phyloP scores from a whole-genome alignment of 2,888 invertebrate genomes.

The Cosmia pyralina region DNA sequence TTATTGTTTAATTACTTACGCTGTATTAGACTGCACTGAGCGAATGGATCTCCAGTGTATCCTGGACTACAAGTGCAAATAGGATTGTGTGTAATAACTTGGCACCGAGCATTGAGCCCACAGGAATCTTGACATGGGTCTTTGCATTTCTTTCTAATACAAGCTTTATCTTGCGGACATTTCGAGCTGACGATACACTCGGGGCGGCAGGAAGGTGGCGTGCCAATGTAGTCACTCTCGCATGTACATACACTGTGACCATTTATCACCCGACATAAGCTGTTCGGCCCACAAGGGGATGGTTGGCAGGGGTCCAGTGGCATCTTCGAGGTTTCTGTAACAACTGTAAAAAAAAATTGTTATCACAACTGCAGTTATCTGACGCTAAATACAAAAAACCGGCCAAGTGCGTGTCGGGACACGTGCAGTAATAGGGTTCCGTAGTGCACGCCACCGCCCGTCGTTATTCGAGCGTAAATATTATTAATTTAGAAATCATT shows the following conservation, averaged over 20 bases:
- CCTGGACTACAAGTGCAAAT: constrained; percentile 95
- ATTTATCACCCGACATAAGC: constrained; percentile 93
- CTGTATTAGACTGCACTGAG: constrained; percentile 91
- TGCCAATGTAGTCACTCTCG: constrained; percentile 93
- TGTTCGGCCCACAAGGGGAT: constrained; percentile 96
- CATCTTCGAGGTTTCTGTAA: constrained; percentile 70
- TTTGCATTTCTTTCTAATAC: constrained; percentile 94
- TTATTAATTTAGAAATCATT: too few relatives aligned
- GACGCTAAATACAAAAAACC: background rate
- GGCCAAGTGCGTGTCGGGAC: too few relatives aligned
- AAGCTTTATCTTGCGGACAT: constrained; percentile 94
- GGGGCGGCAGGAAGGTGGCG: constrained; percentile 94
- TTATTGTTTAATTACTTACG: constrained; percentile 81
- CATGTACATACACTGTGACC: constrained; percentile 96
- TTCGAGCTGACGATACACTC: constrained; percentile 96
- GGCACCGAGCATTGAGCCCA: constrained; percentile 95
- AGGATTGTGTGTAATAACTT: constrained; percentile 96
- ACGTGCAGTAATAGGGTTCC: too few relatives aligned
- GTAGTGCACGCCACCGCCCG: too few relatives aligned
- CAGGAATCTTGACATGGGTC: constrained; percentile 96
- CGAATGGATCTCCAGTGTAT: constrained; percentile 95
- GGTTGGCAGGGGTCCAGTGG: constrained; percentile 93
- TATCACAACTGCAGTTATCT: background rate
- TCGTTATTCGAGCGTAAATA: too few relatives aligned
- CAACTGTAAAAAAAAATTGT: constrained; percentile 61